phyloP scores from a whole-genome alignment of 2,888 invertebrate species.

The Empis livida region DNA sequence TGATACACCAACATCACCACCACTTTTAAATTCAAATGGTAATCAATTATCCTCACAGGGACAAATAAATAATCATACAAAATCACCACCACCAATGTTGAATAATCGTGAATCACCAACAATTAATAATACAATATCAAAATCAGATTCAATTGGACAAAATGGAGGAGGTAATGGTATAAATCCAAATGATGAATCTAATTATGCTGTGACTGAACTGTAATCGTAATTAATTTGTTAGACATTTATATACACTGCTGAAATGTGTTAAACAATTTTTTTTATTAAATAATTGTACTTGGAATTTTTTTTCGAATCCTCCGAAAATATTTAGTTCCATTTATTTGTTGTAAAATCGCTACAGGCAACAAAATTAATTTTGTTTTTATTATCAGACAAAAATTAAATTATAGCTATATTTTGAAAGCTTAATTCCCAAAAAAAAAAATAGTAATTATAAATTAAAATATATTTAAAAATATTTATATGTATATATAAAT shows the following conservation, averaged over 20 bases:
- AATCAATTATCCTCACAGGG: conserved; percentile 9
- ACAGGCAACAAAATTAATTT: too few relatives aligned
- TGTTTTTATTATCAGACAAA: too few relatives aligned
- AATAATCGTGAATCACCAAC: conserved; percentile 17
- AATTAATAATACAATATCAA: conserved; percentile 12
- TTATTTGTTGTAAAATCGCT: too few relatives aligned
- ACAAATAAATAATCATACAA: conserved; percentile 8
- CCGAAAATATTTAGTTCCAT: too few relatives aligned
- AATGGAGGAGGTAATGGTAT: conserved; percentile 18
- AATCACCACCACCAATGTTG: conserved; percentile 20
- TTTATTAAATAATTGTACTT: not conserved
- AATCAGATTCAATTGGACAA: conserved; percentile 13
- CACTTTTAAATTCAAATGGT: conserved; percentile 14
- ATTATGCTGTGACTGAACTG: conserved; percentile 37
- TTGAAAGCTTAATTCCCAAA: too few relatives aligned
- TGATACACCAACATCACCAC: conserved; percentile 28
- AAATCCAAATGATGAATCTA: conserved; percentile 34
- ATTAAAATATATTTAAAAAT: too few relatives aligned
- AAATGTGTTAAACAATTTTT: not conserved
- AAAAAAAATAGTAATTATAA: too few relatives aligned
- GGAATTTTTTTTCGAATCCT: not conserved
- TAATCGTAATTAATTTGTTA: conserved; percentile 16
- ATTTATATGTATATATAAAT: too few relatives aligned
- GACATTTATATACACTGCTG: not conserved
- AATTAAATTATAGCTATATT: too few relatives aligned